These are phyloP conservation scores for Muscicapa adusta DNA, from an alignment of 2,113 vertebrate species.

Conservation along the genomic window DNA sequence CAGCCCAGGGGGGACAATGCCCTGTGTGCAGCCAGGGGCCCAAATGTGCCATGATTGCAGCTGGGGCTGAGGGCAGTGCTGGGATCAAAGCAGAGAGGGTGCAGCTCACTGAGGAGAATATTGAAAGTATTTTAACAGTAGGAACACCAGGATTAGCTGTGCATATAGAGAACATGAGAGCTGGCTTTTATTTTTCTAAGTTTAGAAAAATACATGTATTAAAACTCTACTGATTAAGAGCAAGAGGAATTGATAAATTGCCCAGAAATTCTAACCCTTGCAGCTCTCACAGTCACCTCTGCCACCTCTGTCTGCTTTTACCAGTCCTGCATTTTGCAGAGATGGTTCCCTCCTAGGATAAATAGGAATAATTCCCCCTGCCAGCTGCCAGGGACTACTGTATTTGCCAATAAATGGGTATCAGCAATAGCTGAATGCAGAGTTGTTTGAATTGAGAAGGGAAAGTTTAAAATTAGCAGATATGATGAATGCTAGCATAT, in stretches of 20 bases:
- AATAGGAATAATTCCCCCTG: slow-evolving; percentile 28
- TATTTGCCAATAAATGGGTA: background rate
- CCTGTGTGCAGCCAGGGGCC: background rate
- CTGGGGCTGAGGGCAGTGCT: background rate
- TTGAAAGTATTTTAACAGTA: background rate
- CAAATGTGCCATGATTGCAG: background rate
- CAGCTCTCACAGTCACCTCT: background rate
- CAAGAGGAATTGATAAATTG: background rate
- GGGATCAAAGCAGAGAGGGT: background rate
- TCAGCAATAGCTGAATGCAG: slow-evolving; percentile 26
- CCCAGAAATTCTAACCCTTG: background rate
- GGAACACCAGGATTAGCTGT: background rate
- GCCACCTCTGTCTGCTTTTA: background rate
- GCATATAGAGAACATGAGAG: background rate
- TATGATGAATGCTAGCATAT: slow-evolving; percentile 32
- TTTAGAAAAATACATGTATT: background rate
- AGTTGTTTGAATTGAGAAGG: background rate
- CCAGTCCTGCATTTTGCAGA: background rate
- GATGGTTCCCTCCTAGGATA: background rate
- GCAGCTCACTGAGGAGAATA: background rate
- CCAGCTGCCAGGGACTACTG: slow-evolving; percentile 26
- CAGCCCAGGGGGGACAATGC: background rate
- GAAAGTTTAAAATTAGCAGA: slow-evolving; percentile 64
- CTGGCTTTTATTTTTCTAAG: background rate
- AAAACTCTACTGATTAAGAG: background rate